Base-by-base conservation (phyloP, 2,888 invertebrate species). In the Clunio marinus region DNA sequence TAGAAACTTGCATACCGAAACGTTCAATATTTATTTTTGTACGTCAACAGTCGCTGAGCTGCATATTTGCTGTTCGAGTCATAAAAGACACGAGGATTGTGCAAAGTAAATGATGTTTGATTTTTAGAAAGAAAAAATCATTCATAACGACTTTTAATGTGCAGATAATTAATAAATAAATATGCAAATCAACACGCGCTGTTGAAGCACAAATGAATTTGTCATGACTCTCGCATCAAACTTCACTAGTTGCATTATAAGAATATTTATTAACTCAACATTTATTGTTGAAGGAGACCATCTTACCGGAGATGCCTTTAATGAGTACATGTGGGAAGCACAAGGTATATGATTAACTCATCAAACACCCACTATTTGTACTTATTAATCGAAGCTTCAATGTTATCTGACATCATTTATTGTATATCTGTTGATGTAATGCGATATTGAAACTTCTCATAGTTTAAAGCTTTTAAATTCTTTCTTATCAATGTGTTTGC, bases 341-440 rank as follows among this genome's bases (percentile, higher is more conserved):
- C 41, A 2, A 41, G n/a, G 4, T 41, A 15, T 41, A 15, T 41
- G 41, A 41, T 41, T 41, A 41, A 41, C 7, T 41, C 41, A n/a
- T 41, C 41, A 41, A 41, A 41, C 41, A 41, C 41, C 41, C 41
- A 41, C 41, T n/a, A 41, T 41, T 41, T 41, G 41, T 15, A 41
- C 15, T 15, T 3, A 41, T 41, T n/a, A n/a, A n/a, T n/a, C n/a
- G 41, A 41, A 5, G 15, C 41, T 41, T 41, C 41, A 41, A 41
- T 41, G 10, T 41, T 10, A 13, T 32, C 32, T 41, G 41, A n/a
- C 41, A 5, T 41, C 10, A 41, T 41, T 41, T 15, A 41, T 41
- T 41, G n/a, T n/a, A n/a, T n/a, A n/a, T n/a, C n/a, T n/a, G n/a
- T n/a, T n/a, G n/a, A n/a, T n/a, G n/a, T n/a, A n/a, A n/a, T n/a